These are phyloP conservation scores for Platycheirus albimanus DNA, from an alignment of 2,888 invertebrate species.

Conservation along the genomic window DNA sequence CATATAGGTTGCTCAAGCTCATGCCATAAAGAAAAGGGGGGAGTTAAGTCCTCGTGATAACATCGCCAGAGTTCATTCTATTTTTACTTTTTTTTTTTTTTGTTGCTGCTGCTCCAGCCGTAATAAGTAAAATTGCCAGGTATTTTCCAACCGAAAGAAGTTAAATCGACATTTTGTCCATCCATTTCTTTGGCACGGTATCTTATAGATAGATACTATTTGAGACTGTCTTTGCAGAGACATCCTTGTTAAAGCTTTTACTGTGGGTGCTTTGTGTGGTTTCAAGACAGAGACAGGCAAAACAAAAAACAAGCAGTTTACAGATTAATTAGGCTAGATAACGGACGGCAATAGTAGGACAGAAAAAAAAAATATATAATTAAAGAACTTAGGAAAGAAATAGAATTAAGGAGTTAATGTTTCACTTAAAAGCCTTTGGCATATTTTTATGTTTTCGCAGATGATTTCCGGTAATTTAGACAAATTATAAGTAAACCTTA, in stretches of 20 bases:
- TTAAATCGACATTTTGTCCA: constrained; percentile 74
- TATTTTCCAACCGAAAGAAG: constrained; percentile 47
- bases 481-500: constrained; percentile 37
- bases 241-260: constrained; percentile 25
- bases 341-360: background rate
- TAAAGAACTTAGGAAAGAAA: constrained; percentile 43
- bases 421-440: constrained; percentile 54
- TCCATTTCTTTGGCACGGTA: constrained; percentile 56
- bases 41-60: constrained; percentile 79
- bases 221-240: constrained; percentile 34
- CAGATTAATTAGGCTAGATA: constrained; percentile 66
- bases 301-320: constrained; percentile 33
- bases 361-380: constrained; percentile 34
- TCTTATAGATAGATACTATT: constrained; percentile 14
- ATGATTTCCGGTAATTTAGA: constrained; percentile 58
- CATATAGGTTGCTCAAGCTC: constrained; percentile 41
- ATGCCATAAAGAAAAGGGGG: constrained; percentile 27
- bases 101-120: constrained; percentile 17
- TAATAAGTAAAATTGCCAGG: constrained; percentile 68
- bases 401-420: constrained; percentile 48
- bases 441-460: constrained; percentile 60
- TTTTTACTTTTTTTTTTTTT: constrained; percentile 34
- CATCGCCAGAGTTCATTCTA: constrained; percentile 67
- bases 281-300: constrained; percentile 1
- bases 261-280: constrained; percentile 50